Evolutionary conservation across 2,113 vertebrate species (phyloP).

Genomic region (Donacobius atricapilla): DNA sequence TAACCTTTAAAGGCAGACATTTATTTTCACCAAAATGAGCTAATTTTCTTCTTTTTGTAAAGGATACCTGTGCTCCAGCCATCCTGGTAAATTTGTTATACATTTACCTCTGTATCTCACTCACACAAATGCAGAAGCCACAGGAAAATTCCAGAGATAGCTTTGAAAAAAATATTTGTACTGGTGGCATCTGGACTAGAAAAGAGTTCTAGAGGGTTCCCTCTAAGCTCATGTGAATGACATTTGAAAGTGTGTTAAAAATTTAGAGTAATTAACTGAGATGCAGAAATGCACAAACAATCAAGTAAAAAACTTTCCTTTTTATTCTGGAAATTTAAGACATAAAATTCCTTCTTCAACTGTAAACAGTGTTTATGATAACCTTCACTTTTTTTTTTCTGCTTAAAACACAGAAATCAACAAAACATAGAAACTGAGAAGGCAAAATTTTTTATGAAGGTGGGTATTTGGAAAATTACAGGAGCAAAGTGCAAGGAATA

Average conservation of each 20-base stretch:
- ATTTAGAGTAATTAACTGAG: not conserved
- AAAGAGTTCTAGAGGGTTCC: not conserved
- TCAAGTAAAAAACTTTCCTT: not conserved
- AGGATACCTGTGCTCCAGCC: not conserved
- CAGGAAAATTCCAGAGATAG: not conserved
- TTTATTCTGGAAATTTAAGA: not conserved
- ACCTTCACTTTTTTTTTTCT: not conserved
- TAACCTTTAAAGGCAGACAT: not conserved
- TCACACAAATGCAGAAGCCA: not conserved
- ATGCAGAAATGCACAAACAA: rapidly evolving
- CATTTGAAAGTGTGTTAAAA: not conserved
- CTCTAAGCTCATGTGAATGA: not conserved
- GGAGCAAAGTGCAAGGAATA: not conserved
- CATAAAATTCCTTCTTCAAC: not conserved
- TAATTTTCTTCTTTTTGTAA: not conserved
- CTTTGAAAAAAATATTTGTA: not conserved
- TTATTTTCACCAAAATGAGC: not conserved
- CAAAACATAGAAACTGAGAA: not conserved
- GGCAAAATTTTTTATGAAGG: rapidly evolving
- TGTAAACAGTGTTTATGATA: not conserved
- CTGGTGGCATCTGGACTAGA: not conserved
- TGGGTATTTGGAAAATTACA: not conserved
- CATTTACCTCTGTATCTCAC: not conserved
- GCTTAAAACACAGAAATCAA: not conserved
- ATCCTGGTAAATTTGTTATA: too few species aligned